Evolutionary conservation across 2,113 vertebrate species (phyloP).

Genomic region (Malaclemys terrapin): DNA sequence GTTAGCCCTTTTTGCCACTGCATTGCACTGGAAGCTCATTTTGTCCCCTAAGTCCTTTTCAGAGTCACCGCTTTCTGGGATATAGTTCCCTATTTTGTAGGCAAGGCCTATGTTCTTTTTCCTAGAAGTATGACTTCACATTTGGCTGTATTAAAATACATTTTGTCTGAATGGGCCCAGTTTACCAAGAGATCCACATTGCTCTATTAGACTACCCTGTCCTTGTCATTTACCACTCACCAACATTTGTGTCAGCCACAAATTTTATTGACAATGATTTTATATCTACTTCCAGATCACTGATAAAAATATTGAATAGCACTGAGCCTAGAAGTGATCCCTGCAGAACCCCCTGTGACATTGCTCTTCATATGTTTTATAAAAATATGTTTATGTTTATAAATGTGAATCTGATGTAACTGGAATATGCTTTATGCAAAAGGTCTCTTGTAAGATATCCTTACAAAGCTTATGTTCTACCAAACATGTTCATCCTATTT

Average conservation of each 20-base stretch:
- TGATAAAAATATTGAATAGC: neutral
- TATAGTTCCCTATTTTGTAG: neutral
- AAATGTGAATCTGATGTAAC: too few relatives aligned
- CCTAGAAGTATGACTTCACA: neutral
- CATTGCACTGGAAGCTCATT: rapidly evolving
- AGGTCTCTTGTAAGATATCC: too few relatives aligned
- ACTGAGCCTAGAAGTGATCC: neutral
- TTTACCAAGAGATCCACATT: rapidly evolving
- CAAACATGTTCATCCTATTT: too few relatives aligned
- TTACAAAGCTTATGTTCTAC: too few relatives aligned
- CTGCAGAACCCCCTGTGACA: too few relatives aligned
- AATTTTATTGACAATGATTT: neutral
- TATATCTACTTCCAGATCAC: rapidly evolving
- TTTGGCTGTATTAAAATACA: rapidly evolving
- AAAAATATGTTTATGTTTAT: too few relatives aligned
- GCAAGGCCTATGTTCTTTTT: rapidly evolving
- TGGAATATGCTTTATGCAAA: too few relatives aligned
- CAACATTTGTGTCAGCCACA: neutral
- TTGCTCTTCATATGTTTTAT: too few relatives aligned
- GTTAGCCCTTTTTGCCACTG: neutral
- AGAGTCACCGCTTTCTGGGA: too few relatives aligned
- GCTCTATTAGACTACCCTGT: rapidly evolving
- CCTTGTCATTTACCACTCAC: neutral
- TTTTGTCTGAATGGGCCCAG: neutral
- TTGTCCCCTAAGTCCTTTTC: neutral